Conservation (phyloP, 2,113 vertebrate genomes). For the Brachypodius melanocephalos region DNA sequence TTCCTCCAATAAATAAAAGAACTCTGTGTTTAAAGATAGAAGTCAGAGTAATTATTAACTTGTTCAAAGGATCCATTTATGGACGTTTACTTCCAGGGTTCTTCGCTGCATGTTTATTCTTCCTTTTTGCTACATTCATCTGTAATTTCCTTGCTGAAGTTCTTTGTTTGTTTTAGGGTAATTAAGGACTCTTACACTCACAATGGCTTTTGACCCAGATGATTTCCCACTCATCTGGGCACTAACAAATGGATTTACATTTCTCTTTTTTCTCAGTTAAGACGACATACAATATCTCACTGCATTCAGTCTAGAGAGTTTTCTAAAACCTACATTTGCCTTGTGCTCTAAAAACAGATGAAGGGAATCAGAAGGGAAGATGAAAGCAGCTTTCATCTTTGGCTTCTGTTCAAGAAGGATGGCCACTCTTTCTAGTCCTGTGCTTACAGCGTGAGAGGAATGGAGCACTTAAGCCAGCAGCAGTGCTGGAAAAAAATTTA, state of each 20-base stretch:
- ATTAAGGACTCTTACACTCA: background rate
- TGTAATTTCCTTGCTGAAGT: background rate
- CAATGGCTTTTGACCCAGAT: background rate
- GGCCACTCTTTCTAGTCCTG: background rate
- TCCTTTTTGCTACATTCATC: background rate
- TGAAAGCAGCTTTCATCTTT: constrained; percentile 1
- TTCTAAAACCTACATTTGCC: background rate
- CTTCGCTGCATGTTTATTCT: background rate
- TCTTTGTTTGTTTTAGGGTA: background rate
- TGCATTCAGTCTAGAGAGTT: background rate
- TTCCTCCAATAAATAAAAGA: constrained; percentile 25
- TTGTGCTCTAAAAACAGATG: background rate
- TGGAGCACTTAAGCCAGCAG: background rate
- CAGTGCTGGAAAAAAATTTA: background rate
- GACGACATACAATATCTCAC: background rate
- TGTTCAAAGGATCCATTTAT: background rate
- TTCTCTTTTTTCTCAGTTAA: background rate
- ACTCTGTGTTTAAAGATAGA: background rate
- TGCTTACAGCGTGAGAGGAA: background rate
- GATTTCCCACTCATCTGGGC: background rate
- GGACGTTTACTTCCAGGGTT: background rate
- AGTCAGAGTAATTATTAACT: constrained; percentile 7
- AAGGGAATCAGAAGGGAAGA: background rate
- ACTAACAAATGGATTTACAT: background rate
- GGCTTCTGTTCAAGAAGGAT: background rate